Conservation (phyloP, 2,113 vertebrate species). For the Limanda limanda region DNA sequence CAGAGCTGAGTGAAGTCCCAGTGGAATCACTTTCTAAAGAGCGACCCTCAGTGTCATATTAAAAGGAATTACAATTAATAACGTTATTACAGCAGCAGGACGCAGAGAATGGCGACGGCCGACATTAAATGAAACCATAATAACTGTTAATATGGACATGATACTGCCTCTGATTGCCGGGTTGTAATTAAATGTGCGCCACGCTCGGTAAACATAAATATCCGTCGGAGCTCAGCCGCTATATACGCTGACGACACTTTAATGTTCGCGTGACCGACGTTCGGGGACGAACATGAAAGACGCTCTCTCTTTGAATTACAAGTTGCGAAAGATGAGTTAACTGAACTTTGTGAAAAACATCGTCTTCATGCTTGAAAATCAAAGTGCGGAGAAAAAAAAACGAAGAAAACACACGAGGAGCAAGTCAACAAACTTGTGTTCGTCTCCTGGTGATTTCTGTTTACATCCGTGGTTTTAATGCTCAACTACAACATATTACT, state of each 20-base stretch:
- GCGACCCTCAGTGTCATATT: slow-evolving; percentile 61
- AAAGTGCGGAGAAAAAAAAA: neutral
- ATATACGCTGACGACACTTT: neutral
- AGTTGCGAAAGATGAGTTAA: neutral
- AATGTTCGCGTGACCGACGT: neutral
- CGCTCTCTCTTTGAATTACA: neutral
- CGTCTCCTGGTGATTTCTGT: neutral
- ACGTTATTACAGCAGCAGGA: slow-evolving; percentile 45
- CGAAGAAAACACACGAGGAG: neutral
- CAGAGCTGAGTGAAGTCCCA: slow-evolving; percentile 53
- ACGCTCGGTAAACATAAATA: neutral
- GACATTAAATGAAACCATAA: slow-evolving; percentile 27
- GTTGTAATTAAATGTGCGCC: slow-evolving; percentile 25
- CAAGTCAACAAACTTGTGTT: neutral
- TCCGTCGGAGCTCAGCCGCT: neutral
- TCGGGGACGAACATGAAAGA: neutral
- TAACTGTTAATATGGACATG: slow-evolving; percentile 36
- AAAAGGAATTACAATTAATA: slow-evolving; percentile 70
- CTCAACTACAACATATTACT: no score
- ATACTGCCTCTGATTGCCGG: slow-evolving; percentile 28
- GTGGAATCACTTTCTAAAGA: slow-evolving; percentile 53
- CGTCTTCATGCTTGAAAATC: neutral
- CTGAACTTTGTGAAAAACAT: neutral
- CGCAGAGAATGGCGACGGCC: slow-evolving; percentile 40
- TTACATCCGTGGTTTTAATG: neutral